Evolutionary conservation across 1,140 invertebrate genomes (phyloP), one percentile per base, ranked within the genome.

Genomic region (Tribolium castaneum): DNA sequence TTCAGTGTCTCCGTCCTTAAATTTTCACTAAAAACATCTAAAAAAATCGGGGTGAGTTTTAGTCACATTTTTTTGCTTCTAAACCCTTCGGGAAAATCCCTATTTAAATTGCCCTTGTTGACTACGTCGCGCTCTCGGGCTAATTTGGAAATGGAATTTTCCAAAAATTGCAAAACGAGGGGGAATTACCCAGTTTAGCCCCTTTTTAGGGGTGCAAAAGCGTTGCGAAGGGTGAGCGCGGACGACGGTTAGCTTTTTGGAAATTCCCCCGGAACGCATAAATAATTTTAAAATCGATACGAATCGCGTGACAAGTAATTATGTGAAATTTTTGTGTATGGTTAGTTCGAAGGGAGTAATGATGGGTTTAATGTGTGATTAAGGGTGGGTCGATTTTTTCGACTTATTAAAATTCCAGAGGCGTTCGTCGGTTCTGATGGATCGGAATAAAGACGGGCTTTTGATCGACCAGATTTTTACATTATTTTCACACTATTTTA

Each of bases 1-100:
- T 70, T 74, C 62, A 78, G 80, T 80, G 78, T 80, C 72, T 75
- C 80, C 82, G 80, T 81, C 80, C 82, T 75, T 70, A 77, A 78
- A 78, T 73, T 76, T 73, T 78, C 52, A 66, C 70, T 71, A 80
- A 80, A 73, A 74, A 49, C 78, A 76, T 56, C 79, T 51, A 51
- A 73, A 35, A 19, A 76, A 74, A 75, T 66, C 66, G 71, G 80
- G 78, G 78, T 80, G 35, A 80, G 78, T 80, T 19, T 10, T 25
- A 9, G 66, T 9, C 12, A 9, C 51, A 35, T 45, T 39, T 66
- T n/a, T 54, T 12, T 25, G 1, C 35, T 52, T 19, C 51, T 12
- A 10, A 16, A 52, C 0, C 12, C 6, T 9, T 9, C 39, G 7
- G 5, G 39, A 10, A 9, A 45, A 0, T 9, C 39, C 39, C 39